Evolutionary conservation across 2,113 vertebrate species (phyloP), one percentile per base, ranked within the genome.

Genomic region (Oryzias javanicus): DNA sequence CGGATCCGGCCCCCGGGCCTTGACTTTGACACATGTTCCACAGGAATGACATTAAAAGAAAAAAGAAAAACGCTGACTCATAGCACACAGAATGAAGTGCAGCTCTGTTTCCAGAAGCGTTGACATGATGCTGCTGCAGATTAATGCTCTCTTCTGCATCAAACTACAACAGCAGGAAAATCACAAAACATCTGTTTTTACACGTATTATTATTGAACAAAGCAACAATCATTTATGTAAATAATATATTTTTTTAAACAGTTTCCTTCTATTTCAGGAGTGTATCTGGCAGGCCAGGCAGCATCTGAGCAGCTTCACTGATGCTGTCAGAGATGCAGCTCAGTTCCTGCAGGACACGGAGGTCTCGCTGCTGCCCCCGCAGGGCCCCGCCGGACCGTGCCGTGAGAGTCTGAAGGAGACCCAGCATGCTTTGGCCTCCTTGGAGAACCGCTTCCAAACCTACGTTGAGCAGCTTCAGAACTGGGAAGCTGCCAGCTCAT

Each of bases 371-470:
- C 58, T 81, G 3, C 86, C 81, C 0, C 74, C 66, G 0, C 42
- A 70, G 14, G 80, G 89, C 46, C 74, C 89, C 2, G 60, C 87
- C 0, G 64, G 79, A 19, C 55, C 70, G 42, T 92, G 91, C 29
- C 47, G 65, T 24, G 80, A 83, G 3, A 17, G 55, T 24, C 60
- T 88, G 14, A 64, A 88, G 17, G 69, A 85, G 4, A 74, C 64
- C 48, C 87, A 81, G 4, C 62, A 64, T 55, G 53, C 65, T 27
- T 40, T 80, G 58, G 18, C 3, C 7, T 68, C 76, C 1, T 84
- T 80, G 15, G 82, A 90, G 59, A 79, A 91, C 22, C 89, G 91
- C n/a, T 86, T 97, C 67, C 86, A 91, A 46, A 80, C 80, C 17
- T 57, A 88, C 4, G 45, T 92, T 25, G 75, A 80, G 35, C 55